Evolutionary conservation across 2,797 vertebrate species (phyloP), one percentile per base, ranked within the genome.

Genomic region (Euthynnus affinis): DNA sequence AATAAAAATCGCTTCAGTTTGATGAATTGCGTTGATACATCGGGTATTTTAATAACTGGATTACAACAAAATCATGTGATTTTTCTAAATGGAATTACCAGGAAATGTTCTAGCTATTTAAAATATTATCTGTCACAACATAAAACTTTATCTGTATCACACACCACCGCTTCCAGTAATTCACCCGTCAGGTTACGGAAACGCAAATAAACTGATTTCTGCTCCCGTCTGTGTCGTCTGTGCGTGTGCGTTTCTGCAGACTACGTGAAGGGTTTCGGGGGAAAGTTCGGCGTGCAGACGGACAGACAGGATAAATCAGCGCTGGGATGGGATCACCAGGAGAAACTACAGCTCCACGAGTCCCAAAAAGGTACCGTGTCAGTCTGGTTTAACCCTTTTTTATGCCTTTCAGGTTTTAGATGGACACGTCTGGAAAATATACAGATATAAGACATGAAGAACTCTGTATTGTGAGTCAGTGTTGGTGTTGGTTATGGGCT

Each of bases 221-320:
- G 49, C 57, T 29, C 69, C 29, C 68, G 9, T 23, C 4, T 72
- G 23, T 76, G 20, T 46, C 71, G 23, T 76, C 17, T 46, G 44
- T 46, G 13, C 14, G 76, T 22, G 4, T 73, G 37, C 74, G 27
- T 82, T 52, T 80, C 42, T 44, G 20, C 88, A 99, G 98, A 99
- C 89, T 99, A 99, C 0, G 96, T 96, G 29, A 98, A 97, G 71
- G 98, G 98, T 20, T 99, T 99, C 14, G 98, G 98, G 72, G 98
- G 98, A 13, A 99, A 98, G 88, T 99, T 98, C 29, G 98, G 98
- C 0, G 96, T 99, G 75, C 98, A 99, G 95, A 96, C 96, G 5
- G 98, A 99, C 94, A 93, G 98, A 64, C 98, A 99, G 91, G 98
- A 99, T 89, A 99, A 98, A 34, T 99, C 97, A 0, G 98, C 98